A percentile compares a stretch with the other conserved stretches of the same genome.
Conservation (phyloP, 2,888 invertebrate species). For the Epinotia nisella region DNA sequence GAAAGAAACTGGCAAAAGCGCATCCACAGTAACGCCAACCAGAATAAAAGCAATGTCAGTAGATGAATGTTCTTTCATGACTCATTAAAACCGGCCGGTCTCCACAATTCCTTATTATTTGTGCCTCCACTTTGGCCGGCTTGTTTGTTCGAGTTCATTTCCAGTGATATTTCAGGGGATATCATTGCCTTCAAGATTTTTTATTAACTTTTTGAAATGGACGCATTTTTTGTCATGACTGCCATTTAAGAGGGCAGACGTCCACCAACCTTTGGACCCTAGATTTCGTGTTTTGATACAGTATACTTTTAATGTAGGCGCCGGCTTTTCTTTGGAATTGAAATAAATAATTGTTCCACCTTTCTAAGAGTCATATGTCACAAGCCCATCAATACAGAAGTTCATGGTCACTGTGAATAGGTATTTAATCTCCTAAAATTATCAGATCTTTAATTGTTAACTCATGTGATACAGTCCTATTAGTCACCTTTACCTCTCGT, state of each 20-base stretch:
- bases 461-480: too few species aligned
- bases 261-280: neutral
- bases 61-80: slow-evolving; percentile 66
- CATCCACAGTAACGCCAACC: slow-evolving; percentile 33
- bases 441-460: too few species aligned
- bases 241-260: slow-evolving; percentile 1
- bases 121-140: slow-evolving; percentile 55
- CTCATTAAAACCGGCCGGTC: slow-evolving; percentile 63
- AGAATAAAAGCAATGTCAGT: slow-evolving; percentile 58
- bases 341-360: neutral
- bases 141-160: slow-evolving; percentile 55
- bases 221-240: neutral
- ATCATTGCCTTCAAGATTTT: slow-evolving; percentile 48
- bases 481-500: too few species aligned
- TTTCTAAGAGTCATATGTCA: neutral
- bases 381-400: too few species aligned
- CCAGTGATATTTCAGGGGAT: slow-evolving; percentile 52
- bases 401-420: too few species aligned
- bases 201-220: slow-evolving; percentile 28
- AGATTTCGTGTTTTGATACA: neutral
- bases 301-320: neutral
- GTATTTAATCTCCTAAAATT: too few species aligned
- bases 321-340: neutral
- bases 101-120: slow-evolving; percentile 54
- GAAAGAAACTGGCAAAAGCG: neutral